Evolutionary conservation across 1,140 invertebrate species (phyloP).

Genomic region (Oreohelix idahoensis): DNA sequence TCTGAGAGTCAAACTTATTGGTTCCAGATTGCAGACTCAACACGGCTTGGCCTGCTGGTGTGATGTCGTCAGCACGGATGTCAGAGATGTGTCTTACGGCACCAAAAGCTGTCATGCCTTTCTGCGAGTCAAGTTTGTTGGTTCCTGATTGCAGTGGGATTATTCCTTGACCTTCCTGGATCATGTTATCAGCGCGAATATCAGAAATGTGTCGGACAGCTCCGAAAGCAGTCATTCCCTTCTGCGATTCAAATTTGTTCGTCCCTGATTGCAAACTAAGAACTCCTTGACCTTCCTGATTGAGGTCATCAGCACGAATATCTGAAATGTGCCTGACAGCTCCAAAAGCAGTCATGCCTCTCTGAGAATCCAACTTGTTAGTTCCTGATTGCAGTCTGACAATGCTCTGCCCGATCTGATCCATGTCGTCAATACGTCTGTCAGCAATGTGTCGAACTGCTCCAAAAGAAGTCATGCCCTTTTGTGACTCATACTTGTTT

Average conservation of each 20-base stretch:
- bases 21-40: not conserved
- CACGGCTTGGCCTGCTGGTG: not conserved
- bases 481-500: not conserved
- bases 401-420: not conserved
- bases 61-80: not conserved
- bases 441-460: not conserved
- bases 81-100: not conserved
- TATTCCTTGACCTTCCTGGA: not conserved
- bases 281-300: not conserved
- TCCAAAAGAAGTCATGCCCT: not conserved
- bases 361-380: not conserved
- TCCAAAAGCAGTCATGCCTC: not conserved
- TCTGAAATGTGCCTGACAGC: not conserved
- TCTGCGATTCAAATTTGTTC: not conserved
- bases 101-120: not conserved
- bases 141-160: not conserved
- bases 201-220: not conserved
- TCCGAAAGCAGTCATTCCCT: not conserved
- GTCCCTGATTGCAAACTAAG: not conserved
- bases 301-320: not conserved
- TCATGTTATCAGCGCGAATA: not conserved
- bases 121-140: not conserved
- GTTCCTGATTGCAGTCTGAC: not conserved
- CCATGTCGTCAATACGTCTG: not conserved
- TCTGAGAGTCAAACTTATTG: not conserved